Evolutionary conservation across 2,797 vertebrate species (phyloP).

Genomic region (Poeciliopsis presidionis): DNA sequence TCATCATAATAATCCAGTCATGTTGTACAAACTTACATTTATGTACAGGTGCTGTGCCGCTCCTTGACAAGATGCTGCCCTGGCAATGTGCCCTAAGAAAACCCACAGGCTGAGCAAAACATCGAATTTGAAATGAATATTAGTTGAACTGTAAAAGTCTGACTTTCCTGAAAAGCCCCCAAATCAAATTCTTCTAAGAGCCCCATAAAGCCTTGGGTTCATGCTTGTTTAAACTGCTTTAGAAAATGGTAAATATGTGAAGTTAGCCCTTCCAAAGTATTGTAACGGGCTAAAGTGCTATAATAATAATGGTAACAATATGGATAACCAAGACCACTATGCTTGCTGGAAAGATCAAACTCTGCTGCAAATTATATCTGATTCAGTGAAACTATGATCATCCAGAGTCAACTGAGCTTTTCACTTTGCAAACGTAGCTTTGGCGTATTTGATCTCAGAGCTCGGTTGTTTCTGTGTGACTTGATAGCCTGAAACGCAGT

Average conservation of each 20-base stretch:
- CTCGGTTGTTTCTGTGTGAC: conserved; percentile 18
- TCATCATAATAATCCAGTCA: background rate
- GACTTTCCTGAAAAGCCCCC: background rate
- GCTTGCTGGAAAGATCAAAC: background rate
- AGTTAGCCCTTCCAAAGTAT: background rate
- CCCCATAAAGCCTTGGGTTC: background rate
- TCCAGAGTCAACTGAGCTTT: conserved; percentile 12
- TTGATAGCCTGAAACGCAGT: conserved; percentile 18
- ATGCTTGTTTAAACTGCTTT: background rate
- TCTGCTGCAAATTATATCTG: background rate
- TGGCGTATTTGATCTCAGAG: background rate
- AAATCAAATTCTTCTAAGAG: background rate
- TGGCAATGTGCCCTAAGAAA: background rate
- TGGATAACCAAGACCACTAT: background rate
- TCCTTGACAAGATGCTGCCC: background rate
- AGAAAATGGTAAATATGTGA: conserved; percentile 39
- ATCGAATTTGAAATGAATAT: background rate
- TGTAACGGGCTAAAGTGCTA: background rate
- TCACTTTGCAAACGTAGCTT: background rate
- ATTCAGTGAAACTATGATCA: background rate
- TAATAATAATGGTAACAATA: background rate
- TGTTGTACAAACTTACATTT: background rate
- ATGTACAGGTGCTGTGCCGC: background rate
- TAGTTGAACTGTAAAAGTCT: background rate
- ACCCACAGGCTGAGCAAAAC: background rate